Conservation (phyloP, 2,797 vertebrate genomes). For the Clarias fuscus region DNA sequence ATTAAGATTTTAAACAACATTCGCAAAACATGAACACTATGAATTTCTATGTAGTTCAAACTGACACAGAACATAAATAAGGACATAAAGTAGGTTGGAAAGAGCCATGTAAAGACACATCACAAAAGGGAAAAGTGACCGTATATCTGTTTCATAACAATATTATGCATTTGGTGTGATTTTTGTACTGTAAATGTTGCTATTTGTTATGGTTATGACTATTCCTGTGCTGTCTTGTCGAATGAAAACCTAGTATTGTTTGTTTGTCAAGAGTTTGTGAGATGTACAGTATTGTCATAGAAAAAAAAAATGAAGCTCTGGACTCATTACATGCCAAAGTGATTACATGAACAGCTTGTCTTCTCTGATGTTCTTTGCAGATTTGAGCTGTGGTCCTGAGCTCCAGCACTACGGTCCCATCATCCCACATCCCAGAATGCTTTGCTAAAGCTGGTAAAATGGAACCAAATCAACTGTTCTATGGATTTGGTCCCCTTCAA, state of each 20-base stretch:
- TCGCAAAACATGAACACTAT: neutral
- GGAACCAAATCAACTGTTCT: slow-evolving; percentile 89
- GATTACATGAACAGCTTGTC: slow-evolving; percentile 18
- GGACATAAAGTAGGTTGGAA: neutral
- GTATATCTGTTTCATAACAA: neutral
- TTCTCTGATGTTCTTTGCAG: slow-evolving; percentile 47
- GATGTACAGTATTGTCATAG: neutral
- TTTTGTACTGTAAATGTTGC: neutral
- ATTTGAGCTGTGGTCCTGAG: slow-evolving; percentile 1
- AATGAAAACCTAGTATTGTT: neutral
- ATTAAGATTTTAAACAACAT: neutral
- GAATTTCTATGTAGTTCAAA: neutral
- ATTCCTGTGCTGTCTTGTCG: neutral
- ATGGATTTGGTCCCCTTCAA: slow-evolving; percentile 96
- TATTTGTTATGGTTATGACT: neutral
- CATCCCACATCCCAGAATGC: slow-evolving; percentile 69
- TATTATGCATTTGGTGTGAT: neutral
- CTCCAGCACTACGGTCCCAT: slow-evolving; percentile 9
- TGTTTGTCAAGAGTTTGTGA: neutral
- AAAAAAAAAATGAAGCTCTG: neutral
- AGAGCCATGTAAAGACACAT: neutral
- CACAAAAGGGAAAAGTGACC: neutral
- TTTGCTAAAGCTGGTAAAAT: slow-evolving; percentile 96
- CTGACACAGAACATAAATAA: neutral
- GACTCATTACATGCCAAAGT: neutral